Evolutionary conservation across 2,113 vertebrate species (phyloP), one percentile per base, ranked within the genome.

Genomic region (Synodontis membranacea): DNA sequence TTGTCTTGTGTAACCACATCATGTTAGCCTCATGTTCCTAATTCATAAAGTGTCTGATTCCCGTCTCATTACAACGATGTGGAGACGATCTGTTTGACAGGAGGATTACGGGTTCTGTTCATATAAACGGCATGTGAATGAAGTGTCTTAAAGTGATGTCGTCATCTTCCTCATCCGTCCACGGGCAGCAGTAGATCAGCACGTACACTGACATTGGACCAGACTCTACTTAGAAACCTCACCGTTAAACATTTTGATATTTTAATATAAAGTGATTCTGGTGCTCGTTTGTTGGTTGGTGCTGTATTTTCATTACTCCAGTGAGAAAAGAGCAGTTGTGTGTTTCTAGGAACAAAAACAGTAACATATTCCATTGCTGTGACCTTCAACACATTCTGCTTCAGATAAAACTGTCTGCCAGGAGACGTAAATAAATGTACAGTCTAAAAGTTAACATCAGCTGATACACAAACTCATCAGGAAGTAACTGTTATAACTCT

Each of bases 401-500:
- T 44, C 12, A 11, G 25, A 44, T 44, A 44, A 74, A 70, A 39
- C 64, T 10, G 17, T 21, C 66, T 39, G 34, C 66, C 19, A 31
- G 15, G 31, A 37, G 19, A 42, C 34, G 68, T 23, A 21, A 42
- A 9, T 39, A 23, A 39, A 70, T 4, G 68, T 17, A 70, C 19
- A 37, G 15, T 3, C 50, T n/a, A 37, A 34, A 54, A 79, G 4
- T 21, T 21, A 79, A 37, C 17, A 54, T 19, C 7, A 37, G 3
- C 9, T 4, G 12, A 76, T 50, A 15, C 14, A 19, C 10, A 8
- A 39, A 80, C 10, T 56, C 31, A 14, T n/a, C 44, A 85, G 84
- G 84, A 85, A 19, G 31, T 64, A 72, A 10, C 78, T 83, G 83
- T 62, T 44, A 52, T 82, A 82, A 85, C 46, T 37, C 37, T 58